Evolutionary conservation across 2,888 invertebrate genomes (phyloP).

Genomic region (Kryphioiulus occultus): DNA sequence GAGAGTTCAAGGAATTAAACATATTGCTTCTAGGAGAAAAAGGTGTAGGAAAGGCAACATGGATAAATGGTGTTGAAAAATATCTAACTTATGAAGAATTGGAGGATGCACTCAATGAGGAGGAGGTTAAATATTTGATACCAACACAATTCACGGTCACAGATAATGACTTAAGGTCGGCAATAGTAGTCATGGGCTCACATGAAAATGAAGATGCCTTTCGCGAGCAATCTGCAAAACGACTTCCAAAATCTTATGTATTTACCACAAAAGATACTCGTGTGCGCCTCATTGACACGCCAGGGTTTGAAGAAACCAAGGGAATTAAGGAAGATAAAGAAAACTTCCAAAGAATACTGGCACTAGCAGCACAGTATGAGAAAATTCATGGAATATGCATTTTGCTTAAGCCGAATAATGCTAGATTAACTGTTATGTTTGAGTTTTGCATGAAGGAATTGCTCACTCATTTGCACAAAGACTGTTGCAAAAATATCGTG

Average conservation of each 20-base stretch:
- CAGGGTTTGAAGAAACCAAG: slow-evolving; percentile 56
- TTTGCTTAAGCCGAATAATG: slow-evolving; percentile 55
- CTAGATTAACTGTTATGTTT: slow-evolving; percentile 54
- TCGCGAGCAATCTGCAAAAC: slow-evolving; percentile 39
- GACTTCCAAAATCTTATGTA: slow-evolving; percentile 41
- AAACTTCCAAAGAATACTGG: slow-evolving; percentile 54
- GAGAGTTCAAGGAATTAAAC: neutral
- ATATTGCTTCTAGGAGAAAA: slow-evolving; percentile 51
- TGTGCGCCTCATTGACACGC: slow-evolving; percentile 57
- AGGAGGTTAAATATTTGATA: neutral
- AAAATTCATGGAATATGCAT: slow-evolving; percentile 53
- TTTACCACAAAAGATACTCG: slow-evolving; percentile 2
- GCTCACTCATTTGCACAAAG: slow-evolving; percentile 55
- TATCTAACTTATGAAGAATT: slow-evolving; percentile 38
- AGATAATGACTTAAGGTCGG: slow-evolving; percentile 22
- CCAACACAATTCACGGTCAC: slow-evolving; percentile 38
- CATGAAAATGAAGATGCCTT: neutral
- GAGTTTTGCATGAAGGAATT: slow-evolving; percentile 57
- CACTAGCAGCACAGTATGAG: neutral
- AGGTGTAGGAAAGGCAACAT: slow-evolving; percentile 53
- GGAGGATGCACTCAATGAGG: neutral
- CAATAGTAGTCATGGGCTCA: neutral
- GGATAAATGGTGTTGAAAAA: slow-evolving; percentile 51
- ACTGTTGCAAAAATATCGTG: slow-evolving; percentile 56
- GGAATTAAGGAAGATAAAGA: slow-evolving; percentile 56